phyloP scores from a whole-genome alignment of 2,113 vertebrate species.

The Alectura lathami region DNA sequence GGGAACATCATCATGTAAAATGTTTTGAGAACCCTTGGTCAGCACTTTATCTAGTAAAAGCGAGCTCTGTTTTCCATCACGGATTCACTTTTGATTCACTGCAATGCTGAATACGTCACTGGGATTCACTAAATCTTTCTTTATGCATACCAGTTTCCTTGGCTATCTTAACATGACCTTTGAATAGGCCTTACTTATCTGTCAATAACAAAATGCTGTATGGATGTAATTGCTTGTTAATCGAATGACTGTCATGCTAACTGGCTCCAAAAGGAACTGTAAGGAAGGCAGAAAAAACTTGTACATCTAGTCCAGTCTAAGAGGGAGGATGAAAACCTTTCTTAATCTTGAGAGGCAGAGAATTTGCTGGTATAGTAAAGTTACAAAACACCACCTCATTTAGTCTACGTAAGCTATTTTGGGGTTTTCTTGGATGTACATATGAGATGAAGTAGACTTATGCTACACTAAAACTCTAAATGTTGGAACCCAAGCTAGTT shows the following conservation, averaged over 20 bases:
- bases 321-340: not conserved
- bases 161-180: not conserved
- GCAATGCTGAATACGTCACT: too few relatives aligned
- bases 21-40: not conserved
- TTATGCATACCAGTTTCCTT: not conserved
- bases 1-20: rapidly evolving
- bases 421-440: not conserved
- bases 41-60: not conserved
- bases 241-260: not conserved
- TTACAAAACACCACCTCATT: not conserved
- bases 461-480: not conserved
- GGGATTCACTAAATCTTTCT: not conserved
- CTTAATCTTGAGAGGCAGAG: not conserved
- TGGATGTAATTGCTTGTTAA: not conserved
- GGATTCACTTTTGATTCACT: not conserved
- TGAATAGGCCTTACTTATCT: not conserved
- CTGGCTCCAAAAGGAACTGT: not conserved
- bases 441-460: not conserved
- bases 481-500: not conserved
- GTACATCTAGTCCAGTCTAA: not conserved
- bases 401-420: not conserved
- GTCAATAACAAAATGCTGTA: not conserved
- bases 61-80: not conserved
- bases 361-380: not conserved
- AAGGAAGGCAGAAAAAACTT: not conserved